Evolutionary conservation across 2,888 invertebrate genomes (phyloP).

Genomic region (Phortica magna): DNA sequence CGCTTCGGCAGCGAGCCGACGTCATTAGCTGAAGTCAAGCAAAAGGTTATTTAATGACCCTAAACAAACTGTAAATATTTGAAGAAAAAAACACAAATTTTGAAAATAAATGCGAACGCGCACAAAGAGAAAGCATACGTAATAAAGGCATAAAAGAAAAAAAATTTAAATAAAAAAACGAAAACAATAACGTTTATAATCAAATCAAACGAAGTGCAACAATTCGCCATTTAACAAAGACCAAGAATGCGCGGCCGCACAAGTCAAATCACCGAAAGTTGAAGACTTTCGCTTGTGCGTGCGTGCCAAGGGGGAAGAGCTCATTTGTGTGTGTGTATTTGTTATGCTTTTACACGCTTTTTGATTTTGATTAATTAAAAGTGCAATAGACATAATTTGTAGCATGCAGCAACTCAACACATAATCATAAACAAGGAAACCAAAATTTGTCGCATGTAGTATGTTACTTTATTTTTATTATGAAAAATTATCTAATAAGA

Average conservation of each 20-base stretch:
- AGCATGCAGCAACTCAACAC: background rate
- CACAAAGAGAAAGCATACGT: conserved; percentile 27
- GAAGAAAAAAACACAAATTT: background rate
- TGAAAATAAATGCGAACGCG: background rate
- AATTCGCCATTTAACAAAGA: conserved; percentile 21
- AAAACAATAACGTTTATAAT: background rate
- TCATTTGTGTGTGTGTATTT: background rate
- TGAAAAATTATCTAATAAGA: conserved; percentile 18
- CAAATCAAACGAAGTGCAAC: conserved; percentile 18
- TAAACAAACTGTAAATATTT: conserved; percentile 41
- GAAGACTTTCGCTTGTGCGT: background rate
- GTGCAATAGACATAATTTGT: background rate
- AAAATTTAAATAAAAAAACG: background rate
- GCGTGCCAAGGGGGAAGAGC: background rate
- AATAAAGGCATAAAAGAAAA: conserved; percentile 1
- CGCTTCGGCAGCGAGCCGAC: background rate
- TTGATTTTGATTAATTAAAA: conserved; percentile 3
- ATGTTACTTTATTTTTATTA: background rate
- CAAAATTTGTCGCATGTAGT: background rate
- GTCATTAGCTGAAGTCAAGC: conserved; percentile 52
- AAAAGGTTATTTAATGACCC: conserved; percentile 68
- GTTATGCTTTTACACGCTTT: background rate
- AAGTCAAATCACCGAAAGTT: conserved; percentile 1
- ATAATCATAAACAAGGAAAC: background rate
- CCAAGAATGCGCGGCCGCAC: background rate